Conservation (phyloP, 2,888 invertebrate species). For the Cephus pygmeus region DNA sequence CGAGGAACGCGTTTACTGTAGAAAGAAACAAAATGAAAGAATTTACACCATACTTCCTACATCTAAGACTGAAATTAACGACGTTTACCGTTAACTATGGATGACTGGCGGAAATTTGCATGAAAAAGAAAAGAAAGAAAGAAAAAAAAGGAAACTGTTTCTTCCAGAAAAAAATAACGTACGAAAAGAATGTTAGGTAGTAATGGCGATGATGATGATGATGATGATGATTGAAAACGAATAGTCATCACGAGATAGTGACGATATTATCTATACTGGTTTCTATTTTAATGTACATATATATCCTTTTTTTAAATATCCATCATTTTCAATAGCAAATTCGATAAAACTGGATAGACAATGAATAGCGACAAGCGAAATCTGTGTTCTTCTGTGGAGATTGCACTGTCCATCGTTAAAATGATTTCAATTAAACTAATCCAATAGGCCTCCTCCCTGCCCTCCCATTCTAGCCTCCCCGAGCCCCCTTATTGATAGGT, state of each 20-base stretch:
- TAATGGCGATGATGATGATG: neutral
- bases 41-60: slow-evolving; percentile 49
- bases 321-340: slow-evolving; percentile 7
- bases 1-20: slow-evolving; percentile 13
- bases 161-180: slow-evolving; percentile 22
- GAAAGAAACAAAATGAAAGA: slow-evolving; percentile 5
- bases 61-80: slow-evolving; percentile 53
- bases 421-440: slow-evolving; percentile 25
- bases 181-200: neutral
- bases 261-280: neutral
- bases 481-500: slow-evolving; percentile 20
- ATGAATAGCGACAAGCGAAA: slow-evolving; percentile 14
- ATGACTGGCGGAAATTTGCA: neutral
- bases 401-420: slow-evolving; percentile 22
- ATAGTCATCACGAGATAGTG: neutral
- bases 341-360: slow-evolving; percentile 12
- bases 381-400: slow-evolving; percentile 32
- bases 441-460: neutral
- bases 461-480: neutral
- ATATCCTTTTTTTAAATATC: neutral
- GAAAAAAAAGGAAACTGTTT: slow-evolving; percentile 30
- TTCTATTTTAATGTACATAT: neutral
- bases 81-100: slow-evolving; percentile 1
- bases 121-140: neutral
- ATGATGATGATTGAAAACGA: neutral